phyloP scores from a whole-genome alignment of 30 jellyfish, hydroid and myxozoan species.

The Morbakka virulenta region DNA sequence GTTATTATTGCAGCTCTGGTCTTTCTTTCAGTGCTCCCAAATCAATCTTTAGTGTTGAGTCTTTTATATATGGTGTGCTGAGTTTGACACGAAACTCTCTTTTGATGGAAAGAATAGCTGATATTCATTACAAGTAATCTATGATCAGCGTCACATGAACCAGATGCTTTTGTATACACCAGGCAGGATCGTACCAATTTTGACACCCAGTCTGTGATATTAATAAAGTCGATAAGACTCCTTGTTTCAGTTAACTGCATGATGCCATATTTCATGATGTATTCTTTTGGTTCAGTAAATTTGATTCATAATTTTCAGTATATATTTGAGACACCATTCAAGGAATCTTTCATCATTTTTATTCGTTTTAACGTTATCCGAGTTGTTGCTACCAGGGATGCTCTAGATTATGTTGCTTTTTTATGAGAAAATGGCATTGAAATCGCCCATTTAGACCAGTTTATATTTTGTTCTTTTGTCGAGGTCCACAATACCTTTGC shows the following conservation, averaged over 20 bases:
- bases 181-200: neutral
- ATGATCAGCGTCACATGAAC: neutral
- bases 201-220: neutral
- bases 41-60: no score
- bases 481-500: neutral
- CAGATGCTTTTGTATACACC: neutral
- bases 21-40: no score
- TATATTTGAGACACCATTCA: constrained; percentile 2
- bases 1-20: no score
- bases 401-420: neutral
- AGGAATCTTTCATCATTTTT: neutral
- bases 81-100: no score
- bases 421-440: neutral
- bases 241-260: no score
- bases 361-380: neutral
- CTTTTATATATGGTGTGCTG: no score
- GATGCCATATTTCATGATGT: neutral
- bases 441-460: neutral
- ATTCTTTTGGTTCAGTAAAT: neutral
- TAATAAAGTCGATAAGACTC: neutral
- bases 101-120: no score
- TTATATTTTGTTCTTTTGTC: neutral
- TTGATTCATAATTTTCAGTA: no score
- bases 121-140: constrained; percentile 3
- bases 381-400: neutral